These are phyloP conservation scores for Cataglyphis rosenhaueri DNA, from an alignment of 2,888 invertebrate genomes.

Conservation along the genomic window DNA sequence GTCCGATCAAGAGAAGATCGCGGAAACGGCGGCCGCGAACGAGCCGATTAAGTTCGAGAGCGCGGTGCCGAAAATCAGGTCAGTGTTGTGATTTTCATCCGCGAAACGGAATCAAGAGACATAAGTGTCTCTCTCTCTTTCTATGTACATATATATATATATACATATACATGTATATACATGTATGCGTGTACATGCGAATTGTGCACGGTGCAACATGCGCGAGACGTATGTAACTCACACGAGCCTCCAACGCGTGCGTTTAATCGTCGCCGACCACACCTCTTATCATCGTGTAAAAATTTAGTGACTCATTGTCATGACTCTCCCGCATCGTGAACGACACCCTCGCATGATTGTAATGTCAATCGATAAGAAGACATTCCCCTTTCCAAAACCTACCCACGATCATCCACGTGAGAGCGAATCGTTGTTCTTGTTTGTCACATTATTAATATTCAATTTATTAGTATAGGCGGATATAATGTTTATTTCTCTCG, in stretches of 20 bases:
- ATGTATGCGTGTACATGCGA: not conserved
- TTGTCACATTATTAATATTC: not conserved
- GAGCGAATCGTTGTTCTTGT: not conserved
- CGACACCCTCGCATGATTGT: not conserved
- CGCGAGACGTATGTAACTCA: not conserved
- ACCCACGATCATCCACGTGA: not conserved
- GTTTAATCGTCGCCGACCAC: slow-evolving; percentile 24
- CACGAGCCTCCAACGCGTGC: not conserved
- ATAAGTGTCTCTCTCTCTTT: not conserved
- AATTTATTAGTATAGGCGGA: not conserved
- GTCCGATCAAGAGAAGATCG: slow-evolving; percentile 54
- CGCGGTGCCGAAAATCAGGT: slow-evolving; percentile 81
- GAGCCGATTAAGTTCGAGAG: slow-evolving; percentile 76
- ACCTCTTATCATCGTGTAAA: slow-evolving; percentile 3
- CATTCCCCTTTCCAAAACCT: not conserved
- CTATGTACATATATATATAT: not conserved
- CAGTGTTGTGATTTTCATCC: slow-evolving; percentile 57
- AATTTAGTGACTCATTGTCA: slow-evolving; percentile 17
- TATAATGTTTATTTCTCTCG: not conserved
- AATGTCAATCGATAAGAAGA: slow-evolving; percentile 24
- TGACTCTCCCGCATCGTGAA: not conserved
- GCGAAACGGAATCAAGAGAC: not conserved
- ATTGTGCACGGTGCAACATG: not conserved
- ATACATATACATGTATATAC: too few species aligned
- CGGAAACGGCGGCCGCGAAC: slow-evolving; percentile 56